These are phyloP conservation scores for Sinella curviseta DNA, from an alignment of 1,140 invertebrate genomes.

Conservation along the genomic window DNA sequence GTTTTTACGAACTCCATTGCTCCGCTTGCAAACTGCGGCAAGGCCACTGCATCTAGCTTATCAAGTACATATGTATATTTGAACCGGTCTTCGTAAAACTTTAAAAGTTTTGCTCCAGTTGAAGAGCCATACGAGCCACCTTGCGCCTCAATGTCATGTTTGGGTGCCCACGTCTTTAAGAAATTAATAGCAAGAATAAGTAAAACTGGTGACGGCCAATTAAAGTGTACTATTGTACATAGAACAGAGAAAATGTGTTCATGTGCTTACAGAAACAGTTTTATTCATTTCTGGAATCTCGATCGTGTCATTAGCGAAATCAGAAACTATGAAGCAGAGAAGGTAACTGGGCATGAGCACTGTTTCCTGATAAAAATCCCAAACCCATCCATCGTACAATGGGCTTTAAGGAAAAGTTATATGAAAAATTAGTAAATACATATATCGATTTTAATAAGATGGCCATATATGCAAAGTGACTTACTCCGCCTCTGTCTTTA, in stretches of 20 bases:
- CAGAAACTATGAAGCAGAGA: not conserved
- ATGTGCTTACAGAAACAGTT: not conserved
- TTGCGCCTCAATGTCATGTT: not conserved
- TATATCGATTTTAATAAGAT: no score
- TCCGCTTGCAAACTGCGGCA: not conserved
- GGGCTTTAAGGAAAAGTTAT: no score
- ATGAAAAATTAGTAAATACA: no score
- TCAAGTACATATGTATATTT: no score
- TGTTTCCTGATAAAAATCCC: not conserved
- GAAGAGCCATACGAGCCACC: not conserved
- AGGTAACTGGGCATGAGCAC: not conserved
- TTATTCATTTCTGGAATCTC: not conserved
- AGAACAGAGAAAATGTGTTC: no score
- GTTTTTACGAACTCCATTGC: constrained; percentile 1
- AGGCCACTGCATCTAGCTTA: not conserved
- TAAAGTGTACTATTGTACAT: no score
- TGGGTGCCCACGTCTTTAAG: not conserved
- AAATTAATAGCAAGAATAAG: no score
- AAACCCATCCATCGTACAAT: not conserved
- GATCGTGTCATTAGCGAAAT: not conserved
- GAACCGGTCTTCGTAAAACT: not conserved
- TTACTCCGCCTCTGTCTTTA: not conserved
- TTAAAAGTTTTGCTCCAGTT: not conserved
- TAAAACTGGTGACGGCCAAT: no score
- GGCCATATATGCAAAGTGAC: not conserved